Conservation (phyloP, 2,113 vertebrate species). For the Parus major region DNA sequence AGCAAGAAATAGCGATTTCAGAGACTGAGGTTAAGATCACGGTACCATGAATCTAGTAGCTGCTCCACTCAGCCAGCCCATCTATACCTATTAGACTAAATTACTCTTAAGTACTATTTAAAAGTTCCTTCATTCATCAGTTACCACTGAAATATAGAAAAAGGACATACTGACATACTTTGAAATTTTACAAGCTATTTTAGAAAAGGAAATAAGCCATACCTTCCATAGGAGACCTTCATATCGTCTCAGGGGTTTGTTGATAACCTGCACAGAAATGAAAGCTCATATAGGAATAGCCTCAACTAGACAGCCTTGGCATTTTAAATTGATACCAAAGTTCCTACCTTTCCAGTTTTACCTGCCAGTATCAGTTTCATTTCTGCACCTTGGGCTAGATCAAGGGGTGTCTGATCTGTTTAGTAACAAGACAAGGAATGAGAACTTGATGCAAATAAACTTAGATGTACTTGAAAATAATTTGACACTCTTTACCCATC, state of each 20-base stretch:
- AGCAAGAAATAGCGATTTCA: not conserved
- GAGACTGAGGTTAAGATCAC: not conserved
- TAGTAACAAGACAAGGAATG: not conserved
- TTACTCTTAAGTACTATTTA: not conserved
- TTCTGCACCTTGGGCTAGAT: constrained; percentile 83
- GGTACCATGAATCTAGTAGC: not conserved
- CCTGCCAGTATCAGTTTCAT: constrained; percentile 82
- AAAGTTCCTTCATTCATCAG: not conserved
- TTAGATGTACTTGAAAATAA: not conserved
- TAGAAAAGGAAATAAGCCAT: not conserved
- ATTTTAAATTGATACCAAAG: not conserved
- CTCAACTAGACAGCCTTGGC: not conserved
- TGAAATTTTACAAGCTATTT: not conserved
- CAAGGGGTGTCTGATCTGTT: constrained; percentile 85
- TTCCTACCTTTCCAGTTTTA: constrained; percentile 80
- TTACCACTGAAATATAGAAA: not conserved
- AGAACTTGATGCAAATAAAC: not conserved
- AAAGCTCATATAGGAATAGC: not conserved
- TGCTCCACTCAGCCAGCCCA: not conserved
- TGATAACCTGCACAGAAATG: constrained; percentile 67
- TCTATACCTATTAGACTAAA: not conserved
- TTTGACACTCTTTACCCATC: not conserved
- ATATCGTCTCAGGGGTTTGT: constrained; percentile 76
- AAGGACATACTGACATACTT: not conserved
- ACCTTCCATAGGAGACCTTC: constrained; percentile 94